Percentiles rank a stretch among this genome's conserved stretches.
Evolutionary conservation across 2,888 invertebrate species (phyloP).

Genomic region (Trichogramma dendrolimi): DNA sequence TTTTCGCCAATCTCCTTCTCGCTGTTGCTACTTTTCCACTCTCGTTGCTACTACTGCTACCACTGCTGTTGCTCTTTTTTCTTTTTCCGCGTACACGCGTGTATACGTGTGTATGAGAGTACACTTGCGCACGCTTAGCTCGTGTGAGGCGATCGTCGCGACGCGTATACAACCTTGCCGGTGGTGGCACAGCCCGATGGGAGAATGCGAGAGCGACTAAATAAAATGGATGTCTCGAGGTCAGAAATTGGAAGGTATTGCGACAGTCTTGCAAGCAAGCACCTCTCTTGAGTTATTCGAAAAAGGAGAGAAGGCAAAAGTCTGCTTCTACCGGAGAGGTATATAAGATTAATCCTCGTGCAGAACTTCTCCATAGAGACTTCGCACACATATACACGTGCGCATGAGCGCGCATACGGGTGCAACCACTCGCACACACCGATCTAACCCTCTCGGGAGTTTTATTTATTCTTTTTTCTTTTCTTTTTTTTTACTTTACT

Average conservation of each 20-base stretch:
- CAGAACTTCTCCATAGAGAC: slow-evolving; percentile 15
- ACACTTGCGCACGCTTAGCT: slow-evolving; percentile 37
- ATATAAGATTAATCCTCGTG: slow-evolving; percentile 15
- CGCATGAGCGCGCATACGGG: neutral
- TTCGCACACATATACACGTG: neutral
- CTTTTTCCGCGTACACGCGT: slow-evolving; percentile 18
- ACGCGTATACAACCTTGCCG: slow-evolving; percentile 20
- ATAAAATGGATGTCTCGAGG: slow-evolving; percentile 50
- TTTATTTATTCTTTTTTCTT: neutral
- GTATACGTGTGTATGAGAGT: slow-evolving; percentile 16
- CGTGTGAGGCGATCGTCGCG: slow-evolving; percentile 20
- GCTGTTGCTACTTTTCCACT: slow-evolving; percentile 27
- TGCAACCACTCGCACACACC: slow-evolving; percentile 1
- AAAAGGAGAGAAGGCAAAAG: slow-evolving; percentile 16
- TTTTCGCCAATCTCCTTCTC: slow-evolving; percentile 27
- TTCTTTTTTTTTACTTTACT: slow-evolving; percentile 3
- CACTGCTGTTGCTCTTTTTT: slow-evolving; percentile 17
- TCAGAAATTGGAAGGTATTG: slow-evolving; percentile 49
- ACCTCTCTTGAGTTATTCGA: slow-evolving; percentile 16
- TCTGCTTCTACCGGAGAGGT: neutral
- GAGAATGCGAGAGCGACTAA: slow-evolving; percentile 36
- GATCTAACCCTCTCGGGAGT: slow-evolving; percentile 9
- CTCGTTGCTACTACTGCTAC: slow-evolving; percentile 21
- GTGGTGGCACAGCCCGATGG: too few relatives aligned
- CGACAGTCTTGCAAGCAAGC: slow-evolving; percentile 32